Evolutionary conservation across 64 coral and sea anemone genomes (phyloP).

Genomic region (Porites australiensis): DNA sequence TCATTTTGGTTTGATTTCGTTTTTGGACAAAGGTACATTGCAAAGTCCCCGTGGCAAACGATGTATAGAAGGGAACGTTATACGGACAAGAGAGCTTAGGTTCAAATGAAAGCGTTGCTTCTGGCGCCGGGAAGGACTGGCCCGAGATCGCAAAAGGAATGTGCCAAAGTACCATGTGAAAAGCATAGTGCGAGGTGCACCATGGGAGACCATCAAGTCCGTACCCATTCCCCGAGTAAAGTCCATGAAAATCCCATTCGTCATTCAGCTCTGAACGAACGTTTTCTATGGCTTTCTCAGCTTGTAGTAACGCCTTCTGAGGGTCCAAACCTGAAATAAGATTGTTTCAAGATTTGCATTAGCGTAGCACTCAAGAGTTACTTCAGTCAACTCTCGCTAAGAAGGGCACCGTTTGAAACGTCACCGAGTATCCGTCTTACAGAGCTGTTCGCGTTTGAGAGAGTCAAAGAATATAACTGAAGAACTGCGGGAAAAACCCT

Average conservation of each 20-base stretch:
- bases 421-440: no score
- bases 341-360: not conserved
- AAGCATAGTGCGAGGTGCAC: slow-evolving; percentile 75
- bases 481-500: no score
- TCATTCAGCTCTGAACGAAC: slow-evolving; percentile 69
- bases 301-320: slow-evolving; percentile 25
- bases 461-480: no score
- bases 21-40: no score
- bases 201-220: slow-evolving; percentile 74
- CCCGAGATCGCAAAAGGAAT: slow-evolving; percentile 77
- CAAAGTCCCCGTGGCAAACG: not conserved
- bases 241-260: slow-evolving; percentile 78
- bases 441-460: no score
- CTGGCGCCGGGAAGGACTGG: slow-evolving; percentile 67
- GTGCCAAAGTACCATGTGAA: slow-evolving; percentile 78
- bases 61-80: slow-evolving; percentile 19
- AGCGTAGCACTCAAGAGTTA: no score
- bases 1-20: no score
- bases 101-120: slow-evolving; percentile 15
- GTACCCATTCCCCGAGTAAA: slow-evolving; percentile 68
- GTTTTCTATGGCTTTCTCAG: slow-evolving; percentile 72
- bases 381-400: no score
- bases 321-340: slow-evolving; percentile 30
- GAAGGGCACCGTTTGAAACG: no score
- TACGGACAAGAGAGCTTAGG: slow-evolving; percentile 25